These are phyloP conservation scores for Embidobia sp. DNA, from an alignment of 2,888 invertebrate species.

Conservation along the genomic window DNA sequence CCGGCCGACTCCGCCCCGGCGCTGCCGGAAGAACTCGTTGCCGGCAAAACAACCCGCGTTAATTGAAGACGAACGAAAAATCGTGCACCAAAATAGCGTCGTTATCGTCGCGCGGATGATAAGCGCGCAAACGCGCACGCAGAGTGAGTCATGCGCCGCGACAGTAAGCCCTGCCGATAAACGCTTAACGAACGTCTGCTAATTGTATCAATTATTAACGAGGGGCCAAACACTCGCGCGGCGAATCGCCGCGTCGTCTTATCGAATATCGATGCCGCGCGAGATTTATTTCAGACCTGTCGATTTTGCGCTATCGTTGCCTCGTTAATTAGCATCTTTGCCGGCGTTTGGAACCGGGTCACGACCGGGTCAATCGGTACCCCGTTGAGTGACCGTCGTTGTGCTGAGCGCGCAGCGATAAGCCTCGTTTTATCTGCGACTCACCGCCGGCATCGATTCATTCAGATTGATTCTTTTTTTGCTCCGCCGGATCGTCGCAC, in stretches of 20 bases:
- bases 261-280: too few relatives aligned
- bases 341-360: too few relatives aligned
- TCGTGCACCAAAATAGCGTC: too few relatives aligned
- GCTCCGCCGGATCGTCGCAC: constrained; percentile 25
- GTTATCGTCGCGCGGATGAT: constrained; percentile 50
- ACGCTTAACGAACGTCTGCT: constrained; percentile 77
- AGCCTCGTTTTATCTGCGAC: too few relatives aligned
- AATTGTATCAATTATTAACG: constrained; percentile 80
- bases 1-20: not conserved
- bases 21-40: constrained; percentile 22
- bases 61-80: constrained; percentile 31
- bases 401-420: too few relatives aligned
- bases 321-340: too few relatives aligned
- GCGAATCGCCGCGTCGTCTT: constrained; percentile 71
- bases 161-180: constrained; percentile 65
- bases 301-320: too few relatives aligned
- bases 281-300: too few relatives aligned
- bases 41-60: constrained; percentile 17
- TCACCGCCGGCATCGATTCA: constrained; percentile 25
- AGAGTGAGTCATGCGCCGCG: constrained; percentile 51
- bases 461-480: constrained; percentile 32
- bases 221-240: constrained; percentile 73
- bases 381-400: too few relatives aligned
- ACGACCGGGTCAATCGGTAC: too few relatives aligned
- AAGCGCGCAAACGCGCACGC: constrained; percentile 66